Evolutionary conservation across 2,113 vertebrate species (phyloP), one percentile per base, ranked within the genome.

Genomic region (Otolemur garnettii): DNA sequence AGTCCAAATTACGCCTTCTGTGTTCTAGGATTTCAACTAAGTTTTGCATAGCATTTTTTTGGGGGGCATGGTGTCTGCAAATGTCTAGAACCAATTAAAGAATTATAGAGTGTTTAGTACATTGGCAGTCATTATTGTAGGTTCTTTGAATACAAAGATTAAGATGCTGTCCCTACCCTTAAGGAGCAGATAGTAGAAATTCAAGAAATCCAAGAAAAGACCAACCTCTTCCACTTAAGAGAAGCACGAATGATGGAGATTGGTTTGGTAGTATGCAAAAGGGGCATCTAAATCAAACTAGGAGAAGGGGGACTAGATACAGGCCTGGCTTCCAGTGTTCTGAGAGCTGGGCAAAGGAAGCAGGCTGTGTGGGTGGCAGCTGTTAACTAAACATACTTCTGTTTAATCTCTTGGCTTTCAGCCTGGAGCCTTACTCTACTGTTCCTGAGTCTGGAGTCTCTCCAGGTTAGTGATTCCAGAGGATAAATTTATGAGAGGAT

Each of bases 401-500:
- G 71, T 77, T 69, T 85, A 85, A 94, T 91, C 30, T 72, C 26
- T 85, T 92, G 89, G 60, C 68, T 96, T 84, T 95, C 42, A 74
- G 57, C 89, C 60, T 91, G 94, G 66, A 74, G 24, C 50, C 59
- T 97, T 26, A 45, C 28, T 93, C 66, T 13, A 19, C 7, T 78
- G 5, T 88, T 87, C n/a, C 90, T 71, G 60, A 68, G 13, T 45
- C 86, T 95, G 50, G 57, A 91, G 50, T 89, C 42, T 69, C 60
- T 95, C 42, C 38, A 90, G 17, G 50, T 62, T 38, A 62, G 11
- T 90, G 80, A 80, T 91, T 96, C 55, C 35, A 71, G 80, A 90
- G 87, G 85, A 91, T 93, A 86, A 96, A 59, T 93, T 68, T 66
- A 80, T 88, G 74, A 96, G 55, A 86, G 55, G 35, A 35, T 57